Base-by-base conservation (phyloP, 2,113 vertebrate genomes). In the Carassius carassius region DNA sequence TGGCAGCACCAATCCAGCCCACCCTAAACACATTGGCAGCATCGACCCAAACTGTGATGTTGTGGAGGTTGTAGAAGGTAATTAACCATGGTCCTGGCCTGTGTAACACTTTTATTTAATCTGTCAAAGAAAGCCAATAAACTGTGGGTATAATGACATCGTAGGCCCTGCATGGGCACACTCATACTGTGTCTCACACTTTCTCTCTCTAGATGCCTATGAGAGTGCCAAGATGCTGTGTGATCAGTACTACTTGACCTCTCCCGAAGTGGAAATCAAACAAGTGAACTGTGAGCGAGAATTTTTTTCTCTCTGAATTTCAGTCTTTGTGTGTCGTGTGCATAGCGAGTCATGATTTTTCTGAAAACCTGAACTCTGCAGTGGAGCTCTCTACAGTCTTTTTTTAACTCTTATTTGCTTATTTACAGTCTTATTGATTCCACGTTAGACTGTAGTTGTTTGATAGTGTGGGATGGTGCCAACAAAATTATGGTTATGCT, bases 41-140 rank as follows among this genome's bases (percentile, higher is more conserved):
- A 99, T 99, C 76, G 98, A 99, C 92, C 98, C 98, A 88, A 96
- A 92, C 91, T 99, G 98, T 91, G 96, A 98, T 1, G 98, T 97
- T n/a, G 96, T 84, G 67, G 97, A 97, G 85, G 97, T 99, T 9
- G 93, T 98, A 70, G 95, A 97, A 93, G 98, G 98, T 99, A 96
- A 85, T 85, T 12, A 72, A 23, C 2, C 21, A 29, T 65, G 54
- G 41, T 58, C 32, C 8, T 32, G 32, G 37, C 8, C 67, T 37
- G 32, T 4, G 32, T 37, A 35, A 37, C 32, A 19, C 32, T 69
- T 17, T 19, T 19, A 35, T 37, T 70, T 41, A 41, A 10, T 70
- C 19, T 60, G 56, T 60, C 7, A 3, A 65, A 65, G 49, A 76
- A 76, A 76, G 8, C 23, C 23, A 44, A 62, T 62, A 16, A 78